Evolutionary conservation across 2,113 vertebrate species (phyloP).

Genomic region (Cyphomyrus plagiostoma): DNA sequence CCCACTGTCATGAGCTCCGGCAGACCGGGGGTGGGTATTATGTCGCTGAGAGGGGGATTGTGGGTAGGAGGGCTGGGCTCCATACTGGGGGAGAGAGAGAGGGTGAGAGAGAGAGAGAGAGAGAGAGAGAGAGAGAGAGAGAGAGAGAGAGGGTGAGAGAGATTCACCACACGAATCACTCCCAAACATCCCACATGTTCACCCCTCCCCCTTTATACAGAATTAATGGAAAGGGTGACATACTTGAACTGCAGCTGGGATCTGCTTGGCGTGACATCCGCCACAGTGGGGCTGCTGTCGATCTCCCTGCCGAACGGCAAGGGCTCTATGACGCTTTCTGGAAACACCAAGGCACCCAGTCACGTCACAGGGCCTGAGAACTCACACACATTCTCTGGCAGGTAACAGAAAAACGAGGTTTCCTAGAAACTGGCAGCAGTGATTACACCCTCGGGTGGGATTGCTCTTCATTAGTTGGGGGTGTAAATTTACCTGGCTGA

Average conservation of each 20-base stretch:
- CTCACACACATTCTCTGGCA: neutral
- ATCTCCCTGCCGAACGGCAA: constrained; percentile 63
- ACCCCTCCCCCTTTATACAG: neutral
- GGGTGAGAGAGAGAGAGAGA: neutral
- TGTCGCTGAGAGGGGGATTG: constrained; percentile 50
- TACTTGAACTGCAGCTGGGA: constrained; percentile 70
- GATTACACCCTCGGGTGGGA: neutral
- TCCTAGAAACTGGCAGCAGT: neutral
- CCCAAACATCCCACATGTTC: neutral
- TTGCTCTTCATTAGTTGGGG: neutral
- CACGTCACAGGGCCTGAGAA: neutral
- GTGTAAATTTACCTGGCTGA: constrained; percentile 66
- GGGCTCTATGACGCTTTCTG: constrained; percentile 61
- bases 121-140: neutral
- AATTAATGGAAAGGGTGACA: too few relatives aligned
- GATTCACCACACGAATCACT: neutral
- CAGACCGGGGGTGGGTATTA: constrained; percentile 63
- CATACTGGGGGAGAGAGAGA: constrained; percentile 55
- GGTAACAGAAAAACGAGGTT: neutral
- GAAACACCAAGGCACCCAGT: constrained; percentile 23
- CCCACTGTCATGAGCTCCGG: constrained; percentile 90
- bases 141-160: neutral
- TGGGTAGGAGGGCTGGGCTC: constrained; percentile 64
- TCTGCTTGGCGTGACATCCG: constrained; percentile 53
- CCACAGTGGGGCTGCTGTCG: constrained; percentile 39